Conservation (phyloP, 2,113 vertebrate species). For the Rhinogobius similis region DNA sequence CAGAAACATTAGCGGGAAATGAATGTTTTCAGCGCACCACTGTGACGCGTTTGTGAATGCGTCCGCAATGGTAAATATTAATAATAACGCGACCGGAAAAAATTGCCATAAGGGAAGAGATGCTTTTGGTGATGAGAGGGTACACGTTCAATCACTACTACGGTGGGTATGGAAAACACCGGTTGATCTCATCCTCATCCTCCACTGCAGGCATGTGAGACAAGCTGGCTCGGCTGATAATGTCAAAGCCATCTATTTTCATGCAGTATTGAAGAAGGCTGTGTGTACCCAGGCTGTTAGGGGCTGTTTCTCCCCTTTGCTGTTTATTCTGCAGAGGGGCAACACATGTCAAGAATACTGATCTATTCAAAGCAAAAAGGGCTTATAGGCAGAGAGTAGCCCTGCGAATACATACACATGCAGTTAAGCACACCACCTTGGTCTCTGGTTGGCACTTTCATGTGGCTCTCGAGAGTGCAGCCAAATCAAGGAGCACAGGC, state of each 20-base stretch:
- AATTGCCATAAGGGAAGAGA: slow-evolving; percentile 28
- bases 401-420: slow-evolving; percentile 56
- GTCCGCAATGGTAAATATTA: slow-evolving; percentile 14
- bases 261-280: slow-evolving; percentile 60
- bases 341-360: slow-evolving; percentile 74
- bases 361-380: slow-evolving; percentile 46
- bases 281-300: slow-evolving; percentile 66
- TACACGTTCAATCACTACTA: slow-evolving; percentile 39
- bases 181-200: slow-evolving; percentile 61
- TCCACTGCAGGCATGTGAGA: slow-evolving; percentile 68
- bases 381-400: slow-evolving; percentile 36
- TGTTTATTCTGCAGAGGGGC: slow-evolving; percentile 73
- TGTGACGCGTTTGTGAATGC: slow-evolving; percentile 9
- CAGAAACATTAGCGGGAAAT: slow-evolving; percentile 26
- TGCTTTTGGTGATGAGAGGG: slow-evolving; percentile 36
- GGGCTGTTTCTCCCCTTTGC: slow-evolving; percentile 57
- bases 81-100: slow-evolving; percentile 2
- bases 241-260: slow-evolving; percentile 77
- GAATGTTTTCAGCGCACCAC: slow-evolving; percentile 2
- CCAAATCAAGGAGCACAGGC: slow-evolving; percentile 42
- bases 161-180: slow-evolving; percentile 29
- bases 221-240: slow-evolving; percentile 75
- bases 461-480: slow-evolving; percentile 50
- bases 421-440: slow-evolving; percentile 14
- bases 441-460: slow-evolving; percentile 38